Conservation (phyloP, 1,140 invertebrate species). For the Drosophila baimaii region DNA sequence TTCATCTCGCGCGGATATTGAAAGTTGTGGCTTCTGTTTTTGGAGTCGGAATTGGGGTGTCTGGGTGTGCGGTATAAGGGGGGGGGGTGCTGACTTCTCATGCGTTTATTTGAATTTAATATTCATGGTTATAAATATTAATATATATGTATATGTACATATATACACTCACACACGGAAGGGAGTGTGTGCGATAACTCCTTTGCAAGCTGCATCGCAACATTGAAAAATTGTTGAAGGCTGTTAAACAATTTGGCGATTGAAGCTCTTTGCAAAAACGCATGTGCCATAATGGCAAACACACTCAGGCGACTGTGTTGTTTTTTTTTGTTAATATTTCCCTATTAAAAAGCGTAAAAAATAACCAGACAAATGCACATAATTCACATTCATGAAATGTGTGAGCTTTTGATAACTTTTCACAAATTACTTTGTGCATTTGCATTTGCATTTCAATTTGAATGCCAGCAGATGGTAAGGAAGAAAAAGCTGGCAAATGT, state of each 20-base stretch:
- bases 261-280: slow-evolving; percentile 41
- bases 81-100: slow-evolving; percentile 30
- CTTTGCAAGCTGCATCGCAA: slow-evolving; percentile 44
- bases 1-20: slow-evolving; percentile 67
- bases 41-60: not conserved
- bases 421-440: slow-evolving; percentile 59
- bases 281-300: slow-evolving; percentile 33
- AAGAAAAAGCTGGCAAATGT: slow-evolving; percentile 2
- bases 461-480: not conserved
- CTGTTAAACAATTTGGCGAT: slow-evolving; percentile 73
- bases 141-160: slow-evolving; percentile 26
- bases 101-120: slow-evolving; percentile 77
- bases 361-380: slow-evolving; percentile 22
- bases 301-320: slow-evolving; percentile 26
- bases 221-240: slow-evolving; percentile 71
- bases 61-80: not conserved
- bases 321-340: slow-evolving; percentile 78
- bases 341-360: slow-evolving; percentile 54
- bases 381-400: slow-evolving; percentile 27
- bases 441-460: slow-evolving; percentile 56
- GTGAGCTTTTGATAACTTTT: slow-evolving; percentile 58
- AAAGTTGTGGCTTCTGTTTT: slow-evolving; percentile 71
- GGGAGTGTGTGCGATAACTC: slow-evolving; percentile 12
- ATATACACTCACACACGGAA: slow-evolving; percentile 1
- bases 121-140: slow-evolving; percentile 79